Percentiles rank a stretch among this genome's conserved stretches.
These are phyloP conservation scores for Scaptomyza flava DNA, from an alignment of 2,888 invertebrate species.

Conservation along the genomic window DNA sequence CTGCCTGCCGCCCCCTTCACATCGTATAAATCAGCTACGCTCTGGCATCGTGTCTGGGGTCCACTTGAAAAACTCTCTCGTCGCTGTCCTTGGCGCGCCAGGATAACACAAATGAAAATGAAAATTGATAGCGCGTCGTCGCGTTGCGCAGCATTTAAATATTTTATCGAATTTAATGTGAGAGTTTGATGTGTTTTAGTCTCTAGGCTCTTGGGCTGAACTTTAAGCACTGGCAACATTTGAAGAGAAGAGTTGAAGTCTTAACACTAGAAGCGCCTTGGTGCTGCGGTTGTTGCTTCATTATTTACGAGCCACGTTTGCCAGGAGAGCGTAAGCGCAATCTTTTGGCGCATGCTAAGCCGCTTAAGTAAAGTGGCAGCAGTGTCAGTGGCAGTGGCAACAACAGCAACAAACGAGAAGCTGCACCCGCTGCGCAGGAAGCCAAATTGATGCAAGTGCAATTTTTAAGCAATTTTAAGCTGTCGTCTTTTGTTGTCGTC, in stretches of 20 bases:
- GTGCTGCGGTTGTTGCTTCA: constrained; percentile 34
- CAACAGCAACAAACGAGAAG: constrained; percentile 13
- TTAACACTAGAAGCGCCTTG: constrained; percentile 23
- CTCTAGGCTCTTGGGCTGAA: constrained; percentile 1
- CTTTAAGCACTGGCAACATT: constrained; percentile 4
- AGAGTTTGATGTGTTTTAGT: background rate
- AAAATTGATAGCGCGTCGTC: constrained; percentile 70
- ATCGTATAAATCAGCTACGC: constrained; percentile 50
- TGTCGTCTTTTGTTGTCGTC: constrained; percentile 45
- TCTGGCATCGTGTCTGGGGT: constrained; percentile 29
- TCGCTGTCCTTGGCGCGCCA: constrained; percentile 34
- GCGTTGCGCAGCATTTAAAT: constrained; percentile 48
- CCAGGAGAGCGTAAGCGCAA: constrained; percentile 13
- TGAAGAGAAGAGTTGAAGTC: constrained; percentile 10
- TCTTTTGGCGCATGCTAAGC: constrained; percentile 61
- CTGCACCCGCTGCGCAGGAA: constrained; percentile 57
- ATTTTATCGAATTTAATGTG: constrained; percentile 73
- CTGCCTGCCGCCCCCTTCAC: background rate
- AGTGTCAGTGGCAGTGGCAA: background rate
- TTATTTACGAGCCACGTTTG: constrained; percentile 51
- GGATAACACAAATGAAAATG: constrained; percentile 65
- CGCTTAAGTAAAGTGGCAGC: constrained; percentile 63
- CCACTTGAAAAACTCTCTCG: constrained; percentile 30
- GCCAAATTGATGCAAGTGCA: constrained; percentile 48
- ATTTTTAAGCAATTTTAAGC: constrained; percentile 51